Percentiles rank a stretch among this genome's conserved stretches.
phyloP scores from a whole-genome alignment of 2,888 invertebrate species.

The Platypus cylindrus region DNA sequence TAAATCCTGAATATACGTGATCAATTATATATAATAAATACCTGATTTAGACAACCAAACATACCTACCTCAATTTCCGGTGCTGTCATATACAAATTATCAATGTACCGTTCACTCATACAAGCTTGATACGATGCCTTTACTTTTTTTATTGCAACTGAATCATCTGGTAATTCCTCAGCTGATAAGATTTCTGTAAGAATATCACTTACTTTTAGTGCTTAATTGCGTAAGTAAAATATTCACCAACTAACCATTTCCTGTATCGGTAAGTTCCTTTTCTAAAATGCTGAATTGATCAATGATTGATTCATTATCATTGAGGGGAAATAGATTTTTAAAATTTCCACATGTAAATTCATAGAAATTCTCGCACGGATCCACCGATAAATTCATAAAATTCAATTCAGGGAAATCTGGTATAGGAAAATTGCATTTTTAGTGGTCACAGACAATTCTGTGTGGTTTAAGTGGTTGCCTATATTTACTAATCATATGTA shows the following conservation, averaged over 20 bases:
- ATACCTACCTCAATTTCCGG: slow-evolving; percentile 23
- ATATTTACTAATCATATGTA: no score
- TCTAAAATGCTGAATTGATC: slow-evolving; percentile 35
- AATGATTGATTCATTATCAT: slow-evolving; percentile 23
- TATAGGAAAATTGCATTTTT: slow-evolving; percentile 9
- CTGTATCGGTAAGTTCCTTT: slow-evolving; percentile 26
- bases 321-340: slow-evolving; percentile 31
- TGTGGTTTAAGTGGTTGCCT: no score
- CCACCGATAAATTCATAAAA: slow-evolving; percentile 29
- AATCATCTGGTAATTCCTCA: slow-evolving; percentile 20
- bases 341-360: slow-evolving; percentile 38
- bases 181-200: slow-evolving; percentile 26
- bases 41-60: no score
- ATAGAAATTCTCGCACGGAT: slow-evolving; percentile 39
- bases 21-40: no score
- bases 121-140: slow-evolving; percentile 31
- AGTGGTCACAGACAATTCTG: no score
- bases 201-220: background rate
- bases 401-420: slow-evolving; percentile 25
- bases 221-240: no score
- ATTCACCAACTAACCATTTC: slow-evolving; percentile 25
- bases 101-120: slow-evolving; percentile 20
- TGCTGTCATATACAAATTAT: slow-evolving; percentile 16
- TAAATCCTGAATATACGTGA: no score
- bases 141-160: slow-evolving; percentile 29